Base-by-base conservation (phyloP, 2,797 vertebrate species). In the Crenuchus spilurus region DNA sequence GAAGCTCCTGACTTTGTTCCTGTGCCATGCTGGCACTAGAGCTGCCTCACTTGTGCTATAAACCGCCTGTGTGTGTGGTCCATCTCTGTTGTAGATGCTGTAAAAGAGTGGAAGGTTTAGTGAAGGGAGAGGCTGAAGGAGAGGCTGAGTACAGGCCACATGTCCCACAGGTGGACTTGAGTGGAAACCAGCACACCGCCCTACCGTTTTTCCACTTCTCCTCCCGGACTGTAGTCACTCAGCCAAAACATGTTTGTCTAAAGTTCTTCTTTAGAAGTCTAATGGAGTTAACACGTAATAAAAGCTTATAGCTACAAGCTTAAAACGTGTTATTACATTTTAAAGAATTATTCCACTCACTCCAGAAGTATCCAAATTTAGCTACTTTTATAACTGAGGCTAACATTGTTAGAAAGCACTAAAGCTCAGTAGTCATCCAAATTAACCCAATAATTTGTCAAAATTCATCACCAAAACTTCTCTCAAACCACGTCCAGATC, bases 91-190 rank as follows among this genome's bases (percentile, higher is more conserved):
- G 63, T 60, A 70, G 67, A 39, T 65, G 76, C 67, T 64, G 58
- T 76, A 76, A 75, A 35, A 71, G 68, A 35, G 14, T 35, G 28
- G 68, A 49, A 62, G 39, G 42, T 18, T 58, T 52, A 24, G 68
- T 41, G 37, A 22, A 52, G 55, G 22, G 65, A 41, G 57, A 51
- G 57, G 67, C n/a, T 22, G 58, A 60, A 22, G 70, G n/a, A 42
- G 58, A 31, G 22, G 58, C 31, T 39, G 16, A 14, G 54, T 28
- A 1, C 1, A 64, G 26, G 33, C 49, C 60, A 79, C 63, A 54
- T 74, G 41, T 72, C 48, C 37, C 69, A 28, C 72, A 83, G 78
- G 78, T 80, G 75, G 63, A 70, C 51, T 22, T 52, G 24, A 65
- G 22, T 44, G 39, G 65, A 51, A 81, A 61, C 57, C 63, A 20